Base-by-base conservation (phyloP, 2,113 vertebrate genomes). In the Bubo scandiacus region DNA sequence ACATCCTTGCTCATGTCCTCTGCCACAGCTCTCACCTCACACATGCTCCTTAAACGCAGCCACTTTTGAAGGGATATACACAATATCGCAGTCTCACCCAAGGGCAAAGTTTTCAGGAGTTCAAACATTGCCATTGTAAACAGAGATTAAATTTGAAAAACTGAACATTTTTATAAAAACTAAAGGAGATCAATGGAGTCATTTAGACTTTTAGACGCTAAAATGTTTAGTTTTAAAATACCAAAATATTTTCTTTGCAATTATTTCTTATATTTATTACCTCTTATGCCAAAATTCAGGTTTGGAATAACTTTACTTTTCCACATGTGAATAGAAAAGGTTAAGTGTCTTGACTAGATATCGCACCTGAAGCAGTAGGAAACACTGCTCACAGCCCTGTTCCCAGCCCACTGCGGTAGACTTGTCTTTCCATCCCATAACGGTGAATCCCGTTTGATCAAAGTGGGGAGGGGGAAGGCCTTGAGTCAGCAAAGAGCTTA, bases 161-260 rank as follows among this genome's bases (percentile, higher is more conserved):
- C 16, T 65, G 43, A 59, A 40, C 13, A 11, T 40, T 94, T 92
- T 88, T 81, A 18, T 59, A 61, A 81, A 81, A 91, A 19, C 45
- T 68, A 21, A 86, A 57, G 47, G 30, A 88, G 61, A 75, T 95
- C 92, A 89, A 2, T 92, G 52, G 58, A 89, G 43, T 87, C 59
- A 79, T 94, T 96, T 94, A 95, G 77, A 91, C 65, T 84, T 36
- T 75, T 65, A 75, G 77, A 72, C 0, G 3, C 86, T 95, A 85
- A 92, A 71, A 90, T 78, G 61, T 91, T 96, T 90, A 30, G 42
- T 71, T 93, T 96, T 89, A 67, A 96, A 85, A 49, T 32, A 91
- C 11, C 13, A 81, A 86, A 90, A 83, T 94, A 57, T 94, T 96
- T 90, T 95, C 86, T 86, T 94, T 96, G 81, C 75, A 94, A 58